Evolutionary conservation across 1,140 invertebrate species (phyloP).

Genomic region (Manduca sexta): DNA sequence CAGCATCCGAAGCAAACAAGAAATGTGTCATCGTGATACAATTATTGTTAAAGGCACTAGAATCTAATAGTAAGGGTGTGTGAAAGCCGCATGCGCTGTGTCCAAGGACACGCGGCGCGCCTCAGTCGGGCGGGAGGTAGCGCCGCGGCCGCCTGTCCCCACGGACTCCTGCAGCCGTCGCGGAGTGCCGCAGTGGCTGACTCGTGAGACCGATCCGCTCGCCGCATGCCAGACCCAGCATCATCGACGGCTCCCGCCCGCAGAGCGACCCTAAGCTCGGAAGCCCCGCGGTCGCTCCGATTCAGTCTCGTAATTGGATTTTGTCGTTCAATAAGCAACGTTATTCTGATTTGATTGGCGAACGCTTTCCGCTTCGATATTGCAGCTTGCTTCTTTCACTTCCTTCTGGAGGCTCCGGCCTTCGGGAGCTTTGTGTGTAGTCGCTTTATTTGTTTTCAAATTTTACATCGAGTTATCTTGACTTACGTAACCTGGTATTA

Average conservation of each 20-base stretch:
- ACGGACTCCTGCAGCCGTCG: conserved; percentile 27
- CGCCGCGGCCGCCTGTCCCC: conserved; percentile 47
- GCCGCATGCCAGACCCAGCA: conserved; percentile 50
- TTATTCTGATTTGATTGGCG: conserved; percentile 64
- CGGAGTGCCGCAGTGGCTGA: conserved; percentile 49
- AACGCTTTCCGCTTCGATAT: conserved; percentile 65
- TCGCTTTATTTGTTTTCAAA: conserved; percentile 6
- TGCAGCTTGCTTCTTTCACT: conserved; percentile 52
- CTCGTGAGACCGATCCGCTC: conserved; percentile 37
- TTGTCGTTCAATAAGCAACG: conserved; percentile 65
- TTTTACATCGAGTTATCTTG: conserved; percentile 36
- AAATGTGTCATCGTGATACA: conserved; percentile 35
- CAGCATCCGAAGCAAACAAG: conserved; percentile 8
- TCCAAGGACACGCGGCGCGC: conserved; percentile 63
- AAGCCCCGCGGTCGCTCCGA: conserved; percentile 64
- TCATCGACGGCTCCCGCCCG: conserved; percentile 33
- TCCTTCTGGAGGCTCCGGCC: conserved; percentile 15
- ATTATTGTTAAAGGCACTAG: conserved; percentile 41
- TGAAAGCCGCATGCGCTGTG: conserved; percentile 45
- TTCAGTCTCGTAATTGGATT: conserved; percentile 72
- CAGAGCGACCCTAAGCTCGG: conserved; percentile 58
- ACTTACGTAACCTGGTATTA: conserved; percentile 49
- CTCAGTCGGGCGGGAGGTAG: conserved; percentile 63
- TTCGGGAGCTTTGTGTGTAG: conserved; percentile 34
- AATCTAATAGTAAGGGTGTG: conserved; percentile 51